Base-by-base conservation (phyloP, 1,140 invertebrate species). In the Leptonema lineaticorne region DNA sequence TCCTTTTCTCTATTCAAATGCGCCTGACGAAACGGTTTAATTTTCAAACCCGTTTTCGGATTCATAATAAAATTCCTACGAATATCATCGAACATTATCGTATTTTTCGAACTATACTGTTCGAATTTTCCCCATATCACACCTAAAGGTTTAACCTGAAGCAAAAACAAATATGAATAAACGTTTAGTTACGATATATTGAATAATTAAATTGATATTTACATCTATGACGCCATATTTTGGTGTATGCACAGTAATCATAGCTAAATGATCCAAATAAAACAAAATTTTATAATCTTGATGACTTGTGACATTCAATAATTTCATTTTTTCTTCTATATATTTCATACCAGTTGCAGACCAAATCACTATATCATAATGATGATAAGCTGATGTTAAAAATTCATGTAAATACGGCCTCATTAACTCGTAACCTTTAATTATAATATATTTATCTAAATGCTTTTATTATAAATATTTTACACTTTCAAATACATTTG, bases 51-150 rank as follows among this genome's bases (percentile, higher is more conserved):
- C 69, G 90, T 95, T 74, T 94, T 92, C 14, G 95, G 95, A 81
- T 99, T 99, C 96, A 99, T 97, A 14, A 98, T 88, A 75, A 99
- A 99, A 82, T 99, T 99, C 73, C 95, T 83, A 63, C 95, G 85
- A n/a, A 98, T 92, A 77, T 98, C 96, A 76, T 98, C 96, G 75
- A 99, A 94, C 95, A 99, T 99, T 70, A 99, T 96, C 0, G 96
- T 98, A 76, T 98, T 99, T 75, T 91, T 93, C 0, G 89, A 82
- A 46, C 85, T 90, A 77, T 92, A 97, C 75, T 96, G 90, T 14
- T 88, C 84, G 78, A 90, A 98, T 78, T 96, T 95, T 11, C 95
- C 96, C 96, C 96, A 99, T 68, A 99, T 96, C 1, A 98, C 92
- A 30, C 94, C 95, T 30, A 99, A 80, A 0, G 96, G 96, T 84